phyloP scores from a whole-genome alignment of 2,797 vertebrate species.

The Taenioides sp. region DNA sequence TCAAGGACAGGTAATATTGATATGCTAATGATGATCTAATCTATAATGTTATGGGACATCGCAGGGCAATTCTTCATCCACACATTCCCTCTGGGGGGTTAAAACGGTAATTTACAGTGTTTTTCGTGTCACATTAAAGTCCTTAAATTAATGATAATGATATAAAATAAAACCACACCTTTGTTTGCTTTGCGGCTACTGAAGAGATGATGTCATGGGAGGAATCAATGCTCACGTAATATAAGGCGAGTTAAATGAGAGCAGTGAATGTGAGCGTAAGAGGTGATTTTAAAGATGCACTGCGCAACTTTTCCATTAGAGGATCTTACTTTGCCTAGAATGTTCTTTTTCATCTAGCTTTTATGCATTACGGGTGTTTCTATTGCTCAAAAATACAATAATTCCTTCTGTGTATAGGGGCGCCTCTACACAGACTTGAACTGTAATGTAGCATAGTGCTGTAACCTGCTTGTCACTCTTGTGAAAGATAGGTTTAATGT shows the following conservation, averaged over 20 bases:
- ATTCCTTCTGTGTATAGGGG: too few species aligned
- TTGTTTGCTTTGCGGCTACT: neutral
- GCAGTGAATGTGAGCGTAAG: too few species aligned
- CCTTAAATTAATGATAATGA: neutral
- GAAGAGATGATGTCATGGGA: neutral
- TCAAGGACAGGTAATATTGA: neutral
- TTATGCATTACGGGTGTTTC: too few species aligned
- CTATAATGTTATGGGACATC: neutral
- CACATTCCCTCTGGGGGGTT: neutral
- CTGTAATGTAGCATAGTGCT: too few species aligned
- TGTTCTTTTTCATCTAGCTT: too few species aligned
- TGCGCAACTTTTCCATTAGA: too few species aligned
- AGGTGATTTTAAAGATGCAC: too few species aligned
- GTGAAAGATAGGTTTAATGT: too few species aligned
- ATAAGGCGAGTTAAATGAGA: neutral
- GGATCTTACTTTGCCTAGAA: too few species aligned
- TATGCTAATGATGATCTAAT: neutral
- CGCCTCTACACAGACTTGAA: too few species aligned
- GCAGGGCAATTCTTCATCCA: neutral
- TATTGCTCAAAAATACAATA: too few species aligned
- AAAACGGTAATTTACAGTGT: neutral
- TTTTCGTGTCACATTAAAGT: neutral
- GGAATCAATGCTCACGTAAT: neutral
- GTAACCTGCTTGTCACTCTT: too few species aligned
- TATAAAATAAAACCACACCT: neutral